phyloP scores from a whole-genome alignment of 2,113 vertebrate species.

The Notarius lentiginosus region DNA sequence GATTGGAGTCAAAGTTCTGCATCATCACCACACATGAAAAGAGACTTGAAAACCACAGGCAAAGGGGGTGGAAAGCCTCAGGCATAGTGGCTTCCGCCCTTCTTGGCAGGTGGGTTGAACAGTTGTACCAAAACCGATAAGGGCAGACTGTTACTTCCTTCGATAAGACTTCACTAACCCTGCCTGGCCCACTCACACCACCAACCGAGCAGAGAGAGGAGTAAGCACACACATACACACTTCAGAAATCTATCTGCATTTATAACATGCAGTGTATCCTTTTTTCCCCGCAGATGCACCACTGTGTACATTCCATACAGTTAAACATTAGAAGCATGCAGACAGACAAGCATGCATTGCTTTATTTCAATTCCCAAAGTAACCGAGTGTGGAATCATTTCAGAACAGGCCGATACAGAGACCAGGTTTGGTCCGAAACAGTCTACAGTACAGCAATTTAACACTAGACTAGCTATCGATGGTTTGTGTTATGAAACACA shows the following conservation, averaged over 20 bases:
- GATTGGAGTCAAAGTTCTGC: background rate
- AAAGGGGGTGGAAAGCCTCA: constrained; percentile 14
- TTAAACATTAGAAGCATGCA: background rate
- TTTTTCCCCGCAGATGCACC: background rate
- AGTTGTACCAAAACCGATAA: constrained; percentile 55
- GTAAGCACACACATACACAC: background rate
- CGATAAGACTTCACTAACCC: constrained; percentile 49
- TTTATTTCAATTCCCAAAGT: background rate
- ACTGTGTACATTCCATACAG: background rate
- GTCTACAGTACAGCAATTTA: background rate
- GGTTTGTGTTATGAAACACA: background rate
- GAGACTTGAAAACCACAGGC: constrained; percentile 33
- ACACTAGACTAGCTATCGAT: background rate
- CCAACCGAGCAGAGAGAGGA: constrained; percentile 7
- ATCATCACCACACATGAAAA: constrained; percentile 33
- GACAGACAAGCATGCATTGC: background rate
- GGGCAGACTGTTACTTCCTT: constrained; percentile 55
- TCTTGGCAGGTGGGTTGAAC: constrained; percentile 55
- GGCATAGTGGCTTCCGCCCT: constrained; percentile 44
- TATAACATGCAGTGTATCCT: background rate
- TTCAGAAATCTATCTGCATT: background rate
- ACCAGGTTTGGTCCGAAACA: background rate
- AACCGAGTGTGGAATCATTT: background rate
- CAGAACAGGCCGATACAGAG: background rate
- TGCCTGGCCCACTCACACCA: constrained; percentile 37